Percentiles rank a stretch among this genome's conserved stretches.
Conservation (phyloP, 1,140 invertebrate species). For the Drosophila tristis region DNA sequence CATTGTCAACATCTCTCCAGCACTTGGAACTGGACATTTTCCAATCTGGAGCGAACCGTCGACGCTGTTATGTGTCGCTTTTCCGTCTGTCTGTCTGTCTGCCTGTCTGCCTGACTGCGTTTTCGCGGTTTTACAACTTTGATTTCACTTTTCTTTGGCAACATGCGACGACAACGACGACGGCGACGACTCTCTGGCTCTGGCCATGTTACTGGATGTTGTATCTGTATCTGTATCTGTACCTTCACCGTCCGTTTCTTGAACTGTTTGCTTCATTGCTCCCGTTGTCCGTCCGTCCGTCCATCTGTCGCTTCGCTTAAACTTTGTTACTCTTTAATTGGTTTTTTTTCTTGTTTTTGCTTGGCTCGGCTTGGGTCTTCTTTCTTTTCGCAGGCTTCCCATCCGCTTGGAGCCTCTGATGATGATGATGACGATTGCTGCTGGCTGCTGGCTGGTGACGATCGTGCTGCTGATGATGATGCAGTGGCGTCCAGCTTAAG, state of each 20-base stretch:
- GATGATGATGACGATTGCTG: slow-evolving; percentile 37
- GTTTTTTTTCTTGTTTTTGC: slow-evolving; percentile 54
- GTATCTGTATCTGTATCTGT: slow-evolving; percentile 46
- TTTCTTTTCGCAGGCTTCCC: slow-evolving; percentile 56
- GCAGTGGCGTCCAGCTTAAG: slow-evolving; percentile 53
- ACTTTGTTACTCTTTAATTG: slow-evolving; percentile 81
- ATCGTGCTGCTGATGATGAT: slow-evolving; percentile 62
- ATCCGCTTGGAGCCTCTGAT: slow-evolving; percentile 45
- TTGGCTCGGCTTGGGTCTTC: slow-evolving; percentile 13
- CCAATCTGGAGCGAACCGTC: slow-evolving; percentile 73
- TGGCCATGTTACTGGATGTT: slow-evolving; percentile 33
- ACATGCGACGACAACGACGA: slow-evolving; percentile 65
- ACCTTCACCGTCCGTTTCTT: slow-evolving; percentile 81
- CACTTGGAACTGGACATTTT: slow-evolving; percentile 70
- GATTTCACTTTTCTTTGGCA: slow-evolving; percentile 82
- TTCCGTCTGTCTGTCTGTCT: slow-evolving; percentile 57
- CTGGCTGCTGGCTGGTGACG: no score
- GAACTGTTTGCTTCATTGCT: slow-evolving; percentile 80
- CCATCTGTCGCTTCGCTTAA: slow-evolving; percentile 49
- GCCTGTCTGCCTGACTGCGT: slow-evolving; percentile 78
- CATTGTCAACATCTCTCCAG: slow-evolving; percentile 70
- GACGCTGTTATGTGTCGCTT: slow-evolving; percentile 58
- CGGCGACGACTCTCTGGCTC: slow-evolving; percentile 25
- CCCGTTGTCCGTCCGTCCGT: slow-evolving; percentile 59
- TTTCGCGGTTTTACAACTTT: slow-evolving; percentile 83